Percentiles rank a stretch among this genome's conserved stretches.
phyloP scores from a whole-genome alignment of 2,113 vertebrate species.

The human region GRCh38 chr17:33040001-33040500 shows the following conservation, averaged over 20 bases:
- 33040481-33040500: background rate
- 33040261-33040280: background rate
- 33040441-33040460: background rate
- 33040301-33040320: background rate
- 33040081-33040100: background rate
- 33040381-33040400: background rate
- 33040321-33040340: background rate
- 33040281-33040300: background rate
- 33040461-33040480: background rate
- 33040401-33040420: background rate
- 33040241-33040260: background rate
- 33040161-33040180: fast-evolving
- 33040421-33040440: background rate
- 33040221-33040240: background rate
- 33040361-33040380: background rate
- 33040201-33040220: background rate
- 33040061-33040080: conserved; percentile 28
- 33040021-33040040: background rate
- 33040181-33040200: background rate
- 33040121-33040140: background rate
- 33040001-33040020: conserved; percentile 16
- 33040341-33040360: background rate
- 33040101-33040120: background rate
- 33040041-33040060: background rate
- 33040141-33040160: background rate